Evolutionary conservation across 2,113 vertebrate genomes (phyloP), one percentile per base, ranked within the genome.

Genomic region (Sterrhoptilus dennistouni): DNA sequence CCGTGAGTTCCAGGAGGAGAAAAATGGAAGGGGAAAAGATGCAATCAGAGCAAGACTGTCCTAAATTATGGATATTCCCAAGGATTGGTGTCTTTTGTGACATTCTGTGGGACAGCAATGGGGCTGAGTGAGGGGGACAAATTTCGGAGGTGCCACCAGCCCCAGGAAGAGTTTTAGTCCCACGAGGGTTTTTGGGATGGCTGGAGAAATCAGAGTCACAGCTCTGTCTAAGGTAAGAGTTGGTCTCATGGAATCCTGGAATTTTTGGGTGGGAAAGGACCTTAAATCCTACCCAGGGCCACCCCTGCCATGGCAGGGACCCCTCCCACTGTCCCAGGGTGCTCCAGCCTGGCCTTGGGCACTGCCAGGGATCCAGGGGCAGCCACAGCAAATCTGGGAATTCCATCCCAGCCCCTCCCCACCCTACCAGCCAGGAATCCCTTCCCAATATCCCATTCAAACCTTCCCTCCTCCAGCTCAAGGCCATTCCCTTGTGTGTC

Each of bases 401-500:
- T 76, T 68, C 61, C 17, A 59, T 6, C 36, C 53, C 83, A 66
- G 25, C 24, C 8, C 8, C 18, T 59, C 9, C 5, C 4, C 56
- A 61, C 12, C 31, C 31, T 57, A 31, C 0, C 15, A 25, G 13
- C 0, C 0, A 68, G 36, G 25, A 59, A 76, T 77, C 44, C 17
- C 25, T 33, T 9, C 53, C 63, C 31, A 8, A 33, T 1, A 60
- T 44, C 21, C 52, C 61, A 25, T 6, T 7, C 4, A 27, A 59
- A 40, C 15, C 42, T 42, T 8, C 35, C 19, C 42, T 65, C 12
- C 19, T 24, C 11, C 60, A 40, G 6, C 12, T 47, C 5, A 5
- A 11, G 28, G 28, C 22, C 35, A 3, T 66, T 66, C 29, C 29
- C 66, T n/a, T n/a, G n/a, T 12, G 4, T 35, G 12, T 42, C 24